Base-by-base conservation (phyloP, 2,888 invertebrate genomes). In the Drosophila cognata region DNA sequence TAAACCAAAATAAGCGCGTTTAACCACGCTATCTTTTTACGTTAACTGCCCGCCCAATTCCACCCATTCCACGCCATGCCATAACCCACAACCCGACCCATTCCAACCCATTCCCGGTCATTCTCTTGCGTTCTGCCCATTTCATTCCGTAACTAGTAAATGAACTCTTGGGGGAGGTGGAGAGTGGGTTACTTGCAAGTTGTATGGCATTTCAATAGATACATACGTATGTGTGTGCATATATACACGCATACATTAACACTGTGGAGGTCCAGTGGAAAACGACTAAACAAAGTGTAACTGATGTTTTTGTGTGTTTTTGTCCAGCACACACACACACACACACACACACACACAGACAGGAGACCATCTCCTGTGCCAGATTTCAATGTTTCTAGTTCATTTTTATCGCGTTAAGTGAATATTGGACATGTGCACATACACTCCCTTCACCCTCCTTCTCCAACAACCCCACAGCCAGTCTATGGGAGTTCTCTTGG, bases 341-440 rank as follows among this genome's bases (percentile, higher is more conserved):
- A 38, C 4, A 35, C 33, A 3, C 4, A 16, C 35, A 35, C 33
- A 35, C 53, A 29, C n/a, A 29, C 28, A 33, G 16, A 1, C 7
- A 13, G 25, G 29, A 51, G 61, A 46, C 68, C 74, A 38, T 65
- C 67, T 63, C 66, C 76, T 51, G 62, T 28, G 74, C 80, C 88
- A 89, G 89, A 87, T 89, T 89, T 88, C 79, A 72, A 65, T 87
- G 86, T 87, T 85, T 55, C 89, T 89, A 87, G 88, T 87, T 87
- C 86, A 87, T 87, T 89, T 87, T 87, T 89, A 87, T 89, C 86
- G 86, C 86, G 86, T 87, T 87, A 87, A 87, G 88, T 85, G 88
- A 87, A 87, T 87, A 89, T 89, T 85, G 86, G 87, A 88, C 89
- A 89, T 88, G 89, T 89, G 89, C 80, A 71, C 74, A 56, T 28